Evolutionary conservation across 2,113 vertebrate genomes (phyloP), one percentile per base, ranked within the genome.

Genomic region (Cacatua alba): DNA sequence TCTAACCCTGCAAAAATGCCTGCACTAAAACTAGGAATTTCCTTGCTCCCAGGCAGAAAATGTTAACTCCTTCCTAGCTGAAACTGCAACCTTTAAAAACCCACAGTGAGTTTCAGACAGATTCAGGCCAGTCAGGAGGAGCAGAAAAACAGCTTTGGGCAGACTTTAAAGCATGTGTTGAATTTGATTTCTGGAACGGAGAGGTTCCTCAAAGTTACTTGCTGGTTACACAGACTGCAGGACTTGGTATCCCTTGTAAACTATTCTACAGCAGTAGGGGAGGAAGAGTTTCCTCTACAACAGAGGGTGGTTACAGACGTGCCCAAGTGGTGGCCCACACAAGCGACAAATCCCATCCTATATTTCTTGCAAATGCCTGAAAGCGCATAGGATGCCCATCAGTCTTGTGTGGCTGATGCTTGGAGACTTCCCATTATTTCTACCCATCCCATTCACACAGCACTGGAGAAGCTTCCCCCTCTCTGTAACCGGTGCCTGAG

Each of bases 1-100:
- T 68, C 75, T 91, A 82, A 85, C 80, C 48, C 75, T 93, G 70
- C 70, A 91, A 71, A 93, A 93, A 95, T 63, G 72, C 26, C 78
- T 67, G 46, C 67, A 12, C 78, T 86, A 57, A 74, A 72, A 72
- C 43, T 9, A 87, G 75, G 67, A 75, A 84, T 87, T 88, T 91
- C 84, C 83, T 88, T 78, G 83, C 91, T 88, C 23, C 74, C 51
- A 78, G 82, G 65, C 46, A 80, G 65, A 53, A 85, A 81, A 72
- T 7, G 17, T 95, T 93, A 93, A 95, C 83, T 51, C 91, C 59
- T 88, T 88, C 64, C 48, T 77, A 52, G 37, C 91, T 57, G 53
- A 72, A 29, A 72, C 21, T 14, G 52, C 29, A 57, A 46, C 26
- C 20, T 44, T 65, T 79, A 43, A 39, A 86, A 57, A 17, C 8